Evolutionary conservation across 2,113 vertebrate species (phyloP).

Genomic region (Butorides virescens): DNA sequence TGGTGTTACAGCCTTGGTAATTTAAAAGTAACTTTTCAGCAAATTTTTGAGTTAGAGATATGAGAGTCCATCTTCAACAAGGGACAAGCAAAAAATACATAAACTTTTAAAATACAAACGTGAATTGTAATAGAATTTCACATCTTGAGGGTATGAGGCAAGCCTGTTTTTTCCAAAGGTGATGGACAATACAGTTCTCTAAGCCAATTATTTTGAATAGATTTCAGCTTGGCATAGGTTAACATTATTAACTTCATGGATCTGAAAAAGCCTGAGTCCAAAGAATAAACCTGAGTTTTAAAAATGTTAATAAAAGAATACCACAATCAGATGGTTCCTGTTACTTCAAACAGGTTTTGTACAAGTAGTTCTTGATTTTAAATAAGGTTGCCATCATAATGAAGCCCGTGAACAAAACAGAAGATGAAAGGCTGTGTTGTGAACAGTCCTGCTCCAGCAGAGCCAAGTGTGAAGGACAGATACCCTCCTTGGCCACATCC

Average conservation of each 20-base stretch:
- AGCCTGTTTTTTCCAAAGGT: background rate
- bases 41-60: background rate
- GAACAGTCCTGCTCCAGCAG: background rate
- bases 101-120: background rate
- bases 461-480: background rate
- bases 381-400: background rate
- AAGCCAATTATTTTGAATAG: background rate
- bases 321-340: background rate
- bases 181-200: background rate
- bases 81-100: background rate
- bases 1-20: background rate
- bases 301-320: background rate
- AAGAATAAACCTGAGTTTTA: background rate
- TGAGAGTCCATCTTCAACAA: background rate
- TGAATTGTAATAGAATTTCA: background rate
- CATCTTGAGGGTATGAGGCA: background rate
- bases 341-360: background rate
- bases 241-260: background rate
- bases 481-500: background rate
- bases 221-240: background rate
- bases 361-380: background rate
- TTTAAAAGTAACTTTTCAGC: background rate
- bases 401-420: background rate
- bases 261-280: background rate
- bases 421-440: background rate